Conservation (phyloP, 2,888 invertebrate species). For the Ptychoptera contaminata region DNA sequence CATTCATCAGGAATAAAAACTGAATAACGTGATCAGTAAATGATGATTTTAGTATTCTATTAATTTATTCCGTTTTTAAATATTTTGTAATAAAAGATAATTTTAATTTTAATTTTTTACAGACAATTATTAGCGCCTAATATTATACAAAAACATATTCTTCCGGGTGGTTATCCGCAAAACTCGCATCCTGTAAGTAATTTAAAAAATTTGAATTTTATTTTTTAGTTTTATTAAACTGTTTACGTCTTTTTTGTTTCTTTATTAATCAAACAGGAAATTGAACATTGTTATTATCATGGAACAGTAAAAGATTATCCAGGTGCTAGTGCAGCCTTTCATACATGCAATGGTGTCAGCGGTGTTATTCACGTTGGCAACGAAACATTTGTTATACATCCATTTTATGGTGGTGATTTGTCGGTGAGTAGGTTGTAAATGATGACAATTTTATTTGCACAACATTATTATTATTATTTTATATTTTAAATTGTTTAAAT, state of each 20-base stretch:
- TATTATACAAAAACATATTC: slow-evolving; percentile 78
- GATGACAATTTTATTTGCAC: too few species aligned
- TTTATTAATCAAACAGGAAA: slow-evolving; percentile 64
- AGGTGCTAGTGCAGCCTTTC: slow-evolving; percentile 90
- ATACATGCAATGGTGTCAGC: slow-evolving; percentile 95
- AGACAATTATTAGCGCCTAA: slow-evolving; percentile 90
- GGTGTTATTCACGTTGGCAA: slow-evolving; percentile 96
- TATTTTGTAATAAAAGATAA: too few species aligned
- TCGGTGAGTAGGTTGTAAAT: slow-evolving; percentile 56
- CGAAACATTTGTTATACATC: slow-evolving; percentile 96
- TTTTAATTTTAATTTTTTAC: slow-evolving; percentile 31
- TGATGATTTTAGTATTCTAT: too few species aligned
- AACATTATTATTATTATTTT: too few species aligned
- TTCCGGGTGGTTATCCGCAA: slow-evolving; percentile 70
- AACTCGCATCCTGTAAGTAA: slow-evolving; percentile 59
- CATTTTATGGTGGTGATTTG: slow-evolving; percentile 91
- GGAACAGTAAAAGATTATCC: slow-evolving; percentile 95
- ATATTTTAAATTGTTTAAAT: too few species aligned
- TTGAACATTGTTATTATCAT: slow-evolving; percentile 98
- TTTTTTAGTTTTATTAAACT: background rate
- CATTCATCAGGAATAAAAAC: background rate
- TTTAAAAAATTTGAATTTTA: background rate
- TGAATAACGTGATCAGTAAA: background rate
- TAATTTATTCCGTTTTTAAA: too few species aligned
- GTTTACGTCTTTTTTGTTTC: slow-evolving; percentile 13